Conservation (phyloP, 23 tunicate genomes). For the Trididemnum clinides region DNA sequence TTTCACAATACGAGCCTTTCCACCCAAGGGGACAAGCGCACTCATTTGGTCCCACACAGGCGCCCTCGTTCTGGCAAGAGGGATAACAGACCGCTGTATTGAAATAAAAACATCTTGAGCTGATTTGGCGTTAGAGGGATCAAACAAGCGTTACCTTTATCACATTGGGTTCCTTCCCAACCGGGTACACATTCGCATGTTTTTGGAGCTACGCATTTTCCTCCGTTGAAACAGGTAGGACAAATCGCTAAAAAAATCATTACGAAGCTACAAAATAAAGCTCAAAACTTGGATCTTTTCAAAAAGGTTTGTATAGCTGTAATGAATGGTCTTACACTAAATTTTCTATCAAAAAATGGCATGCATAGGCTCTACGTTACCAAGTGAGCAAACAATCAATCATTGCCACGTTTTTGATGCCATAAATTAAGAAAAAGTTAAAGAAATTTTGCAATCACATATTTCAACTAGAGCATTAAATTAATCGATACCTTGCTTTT, state of each 20-base stretch:
- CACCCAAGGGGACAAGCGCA: slow-evolving; percentile 57
- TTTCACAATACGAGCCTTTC: slow-evolving; percentile 48
- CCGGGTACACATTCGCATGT: slow-evolving; percentile 71
- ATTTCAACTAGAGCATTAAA: too few species aligned
- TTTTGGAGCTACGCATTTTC: slow-evolving; percentile 62
- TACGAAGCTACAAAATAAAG: too few species aligned
- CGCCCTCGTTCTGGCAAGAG: slow-evolving; percentile 47
- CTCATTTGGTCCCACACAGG: slow-evolving; percentile 31
- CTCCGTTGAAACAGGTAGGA: slow-evolving; percentile 61
- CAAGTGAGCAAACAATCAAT: too few species aligned
- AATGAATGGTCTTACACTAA: too few species aligned
- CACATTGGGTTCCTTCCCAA: slow-evolving; percentile 60
- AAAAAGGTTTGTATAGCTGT: too few species aligned
- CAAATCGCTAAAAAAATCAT: slow-evolving; percentile 70
- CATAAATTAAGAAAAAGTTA: too few species aligned
- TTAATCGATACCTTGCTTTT: too few species aligned
- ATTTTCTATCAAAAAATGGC: too few species aligned
- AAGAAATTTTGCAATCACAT: too few species aligned
- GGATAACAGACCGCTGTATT: slow-evolving; percentile 45
- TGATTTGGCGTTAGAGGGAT: neutral
- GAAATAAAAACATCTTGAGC: neutral
- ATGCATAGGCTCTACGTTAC: too few species aligned
- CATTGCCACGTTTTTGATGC: too few species aligned
- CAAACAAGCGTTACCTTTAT: slow-evolving; percentile 19
- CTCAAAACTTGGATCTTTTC: too few species aligned